A percentile compares a stretch with the other conserved stretches of the same genome.
Conservation (phyloP, 2,797 vertebrate genomes). For the Alcedo atthis region DNA sequence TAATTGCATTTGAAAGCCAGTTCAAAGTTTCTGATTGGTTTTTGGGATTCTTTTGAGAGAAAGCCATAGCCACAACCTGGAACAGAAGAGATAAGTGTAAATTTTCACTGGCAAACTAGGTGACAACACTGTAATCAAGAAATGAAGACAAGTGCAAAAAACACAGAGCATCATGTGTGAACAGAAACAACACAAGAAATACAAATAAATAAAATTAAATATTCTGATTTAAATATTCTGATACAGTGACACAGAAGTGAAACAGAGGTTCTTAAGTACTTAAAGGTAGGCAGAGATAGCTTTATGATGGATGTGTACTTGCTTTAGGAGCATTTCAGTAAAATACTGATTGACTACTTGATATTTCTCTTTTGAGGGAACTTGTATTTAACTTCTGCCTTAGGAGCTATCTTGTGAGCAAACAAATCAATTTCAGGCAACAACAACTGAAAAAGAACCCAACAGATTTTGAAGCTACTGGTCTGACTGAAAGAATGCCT, state of each 20-base stretch:
- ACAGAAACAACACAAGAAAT: background rate
- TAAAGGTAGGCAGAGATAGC: background rate
- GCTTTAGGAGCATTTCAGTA: background rate
- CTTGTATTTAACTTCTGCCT: background rate
- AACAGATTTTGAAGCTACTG: background rate
- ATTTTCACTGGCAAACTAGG: background rate
- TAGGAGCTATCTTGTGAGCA: background rate
- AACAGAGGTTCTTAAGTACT: background rate
- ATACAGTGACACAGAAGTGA: background rate
- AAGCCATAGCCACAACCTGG: conserved; percentile 92
- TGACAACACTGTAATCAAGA: background rate
- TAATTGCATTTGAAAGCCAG: conserved; percentile 96
- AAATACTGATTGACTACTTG: background rate
- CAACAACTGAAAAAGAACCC: background rate
- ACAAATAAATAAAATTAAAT: background rate
- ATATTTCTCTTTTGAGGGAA: background rate
- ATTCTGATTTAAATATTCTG: background rate
- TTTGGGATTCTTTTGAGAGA: conserved; percentile 98
- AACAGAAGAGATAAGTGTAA: background rate
- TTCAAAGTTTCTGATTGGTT: conserved; percentile 97
- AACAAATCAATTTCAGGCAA: background rate
- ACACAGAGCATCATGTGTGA: background rate
- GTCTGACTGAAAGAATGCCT: background rate
- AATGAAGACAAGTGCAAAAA: background rate
- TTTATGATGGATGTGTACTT: background rate